Percentiles rank a stretch among this genome's conserved stretches.
These are phyloP conservation scores for Mnemiopsis leidyi DNA, from an alignment of 37 sponge, comb jelly and placozoan genomes.

Conservation along the genomic window DNA sequence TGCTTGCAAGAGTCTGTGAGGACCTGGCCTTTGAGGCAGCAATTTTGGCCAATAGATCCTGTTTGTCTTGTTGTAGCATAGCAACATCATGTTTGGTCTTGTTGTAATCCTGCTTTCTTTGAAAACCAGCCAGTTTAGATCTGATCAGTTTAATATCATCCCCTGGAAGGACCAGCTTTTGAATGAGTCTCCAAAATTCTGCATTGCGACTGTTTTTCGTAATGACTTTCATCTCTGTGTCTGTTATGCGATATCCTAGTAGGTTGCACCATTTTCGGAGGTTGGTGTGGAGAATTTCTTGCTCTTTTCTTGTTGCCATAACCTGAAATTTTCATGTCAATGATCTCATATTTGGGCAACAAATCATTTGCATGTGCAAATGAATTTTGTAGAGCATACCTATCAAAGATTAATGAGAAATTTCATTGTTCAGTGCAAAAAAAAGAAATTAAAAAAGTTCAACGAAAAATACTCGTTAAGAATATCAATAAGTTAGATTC, in stretches of 20 bases:
- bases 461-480: background rate
- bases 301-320: constrained; percentile 63
- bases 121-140: constrained; percentile 8
- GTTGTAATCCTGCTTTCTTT: constrained; percentile 17
- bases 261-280: constrained; percentile 42
- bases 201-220: constrained; percentile 53
- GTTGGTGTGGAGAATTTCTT: background rate
- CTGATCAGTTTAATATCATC: constrained; percentile 27
- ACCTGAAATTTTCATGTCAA: too few relatives aligned
- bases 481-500: background rate
- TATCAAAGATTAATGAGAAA: too few relatives aligned
- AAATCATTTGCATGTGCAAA: too few relatives aligned
- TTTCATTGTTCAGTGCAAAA: too few relatives aligned
- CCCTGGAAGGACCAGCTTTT: constrained; percentile 24
- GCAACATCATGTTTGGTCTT: background rate
- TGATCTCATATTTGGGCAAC: too few relatives aligned
- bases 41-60: background rate
- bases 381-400: too few relatives aligned
- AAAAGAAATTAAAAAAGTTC: too few relatives aligned
- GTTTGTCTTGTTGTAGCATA: background rate
- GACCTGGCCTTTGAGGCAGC: constrained; percentile 8
- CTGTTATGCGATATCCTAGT: constrained; percentile 35
- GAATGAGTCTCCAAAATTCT: constrained; percentile 54
- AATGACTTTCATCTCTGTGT: constrained; percentile 45
- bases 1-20: background rate